Percentiles rank a stretch among this genome's conserved stretches.
phyloP scores from a whole-genome alignment of 2,797 vertebrate species.

The Typhlichthys subterraneus region DNA sequence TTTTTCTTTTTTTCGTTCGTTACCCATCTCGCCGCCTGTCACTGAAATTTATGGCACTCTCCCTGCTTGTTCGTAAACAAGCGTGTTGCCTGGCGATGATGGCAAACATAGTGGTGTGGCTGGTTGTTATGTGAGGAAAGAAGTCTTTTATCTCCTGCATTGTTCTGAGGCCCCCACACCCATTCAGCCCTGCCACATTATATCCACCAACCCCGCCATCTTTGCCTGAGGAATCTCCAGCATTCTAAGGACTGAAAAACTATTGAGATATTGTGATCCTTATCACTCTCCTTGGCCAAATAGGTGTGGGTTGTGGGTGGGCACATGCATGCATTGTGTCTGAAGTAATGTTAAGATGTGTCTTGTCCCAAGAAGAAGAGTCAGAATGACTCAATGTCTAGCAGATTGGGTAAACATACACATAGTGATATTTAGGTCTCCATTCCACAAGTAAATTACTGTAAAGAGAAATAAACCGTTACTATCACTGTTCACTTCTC shows the following conservation, averaged over 20 bases:
- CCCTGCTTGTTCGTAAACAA: conserved; percentile 40
- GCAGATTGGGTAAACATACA: too few species aligned
- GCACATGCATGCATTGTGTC: too few species aligned
- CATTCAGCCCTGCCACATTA: conserved; percentile 6
- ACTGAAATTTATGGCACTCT: conserved; percentile 35
- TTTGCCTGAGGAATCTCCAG: conserved; percentile 57
- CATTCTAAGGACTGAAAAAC: conserved; percentile 10
- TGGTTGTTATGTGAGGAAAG: conserved; percentile 9
- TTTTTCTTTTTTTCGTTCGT: background rate
- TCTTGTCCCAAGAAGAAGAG: too few species aligned
- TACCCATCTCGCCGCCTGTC: background rate
- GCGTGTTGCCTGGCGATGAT: conserved; percentile 28
- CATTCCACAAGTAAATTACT: too few species aligned
- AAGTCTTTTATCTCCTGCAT: conserved; percentile 28
- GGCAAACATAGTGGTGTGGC: conserved; percentile 20
- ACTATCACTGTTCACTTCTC: too few species aligned
- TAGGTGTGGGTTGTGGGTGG: too few species aligned
- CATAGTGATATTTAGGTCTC: too few species aligned
- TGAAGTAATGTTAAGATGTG: too few species aligned
- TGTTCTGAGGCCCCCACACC: conserved; percentile 27
- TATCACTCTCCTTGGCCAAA: too few species aligned
- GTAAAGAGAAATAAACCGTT: background rate
- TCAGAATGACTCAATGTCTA: too few species aligned
- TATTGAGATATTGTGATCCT: too few species aligned
- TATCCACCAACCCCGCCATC: background rate